Conservation (phyloP, 2,113 vertebrate genomes). For the Triplophysa rosa region DNA sequence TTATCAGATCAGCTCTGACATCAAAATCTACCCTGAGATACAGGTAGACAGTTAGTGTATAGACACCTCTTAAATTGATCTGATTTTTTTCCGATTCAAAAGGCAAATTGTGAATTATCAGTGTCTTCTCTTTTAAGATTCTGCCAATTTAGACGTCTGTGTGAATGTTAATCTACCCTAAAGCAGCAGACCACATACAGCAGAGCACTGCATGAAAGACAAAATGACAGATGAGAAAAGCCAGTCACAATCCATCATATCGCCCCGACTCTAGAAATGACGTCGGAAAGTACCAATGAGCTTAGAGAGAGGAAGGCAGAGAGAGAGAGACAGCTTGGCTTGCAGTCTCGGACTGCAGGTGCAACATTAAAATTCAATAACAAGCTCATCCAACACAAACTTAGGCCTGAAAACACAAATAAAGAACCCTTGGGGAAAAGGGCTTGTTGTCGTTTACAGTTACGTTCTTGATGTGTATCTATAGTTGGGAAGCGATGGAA, state of each 20-base stretch:
- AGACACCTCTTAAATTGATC: constrained; percentile 69
- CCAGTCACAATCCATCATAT: constrained; percentile 66
- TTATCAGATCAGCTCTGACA: constrained; percentile 66
- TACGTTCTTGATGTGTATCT: background rate
- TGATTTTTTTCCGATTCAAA: constrained; percentile 67
- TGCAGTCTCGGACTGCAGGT: constrained; percentile 47
- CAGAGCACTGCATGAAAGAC: constrained; percentile 59
- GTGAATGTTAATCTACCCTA: constrained; percentile 67
- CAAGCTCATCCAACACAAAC: constrained; percentile 50
- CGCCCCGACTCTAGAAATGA: constrained; percentile 60
- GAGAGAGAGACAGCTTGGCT: constrained; percentile 31
- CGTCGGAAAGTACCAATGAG: constrained; percentile 62
- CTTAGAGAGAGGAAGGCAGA: constrained; percentile 51
- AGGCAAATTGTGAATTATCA: constrained; percentile 65
- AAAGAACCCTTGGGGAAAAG: constrained; percentile 25
- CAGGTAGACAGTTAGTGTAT: constrained; percentile 65
- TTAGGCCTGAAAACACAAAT: constrained; percentile 33
- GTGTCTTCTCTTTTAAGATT: constrained; percentile 68
- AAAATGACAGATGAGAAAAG: constrained; percentile 69
- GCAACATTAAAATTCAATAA: constrained; percentile 66
- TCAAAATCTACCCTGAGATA: constrained; percentile 65
- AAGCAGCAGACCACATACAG: constrained; percentile 50
- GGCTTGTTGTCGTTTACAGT: background rate
- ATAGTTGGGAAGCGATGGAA: too few species aligned
- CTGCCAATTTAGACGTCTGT: constrained; percentile 57